Evolutionary conservation across 1,140 invertebrate genomes (phyloP).

Genomic region (Drosophila teissieri): DNA sequence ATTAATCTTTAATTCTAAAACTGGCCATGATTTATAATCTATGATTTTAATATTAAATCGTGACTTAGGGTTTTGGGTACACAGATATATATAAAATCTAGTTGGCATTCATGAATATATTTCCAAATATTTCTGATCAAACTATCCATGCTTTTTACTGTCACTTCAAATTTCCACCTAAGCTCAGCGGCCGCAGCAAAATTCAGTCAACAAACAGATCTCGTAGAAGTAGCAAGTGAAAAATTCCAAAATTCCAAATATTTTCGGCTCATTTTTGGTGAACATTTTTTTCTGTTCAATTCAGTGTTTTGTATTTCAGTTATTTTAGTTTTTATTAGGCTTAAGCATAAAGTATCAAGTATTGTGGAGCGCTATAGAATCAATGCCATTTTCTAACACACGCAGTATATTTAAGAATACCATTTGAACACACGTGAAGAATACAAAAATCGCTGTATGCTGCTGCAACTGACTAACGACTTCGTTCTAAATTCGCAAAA

Average conservation of each 20-base stretch:
- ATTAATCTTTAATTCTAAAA: not conserved
- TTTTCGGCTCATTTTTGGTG: not conserved
- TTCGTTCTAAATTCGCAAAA: too few relatives aligned
- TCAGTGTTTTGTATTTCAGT: not conserved
- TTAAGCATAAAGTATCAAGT: conserved; percentile 2
- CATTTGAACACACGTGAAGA: too few relatives aligned
- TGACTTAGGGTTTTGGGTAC: too few relatives aligned
- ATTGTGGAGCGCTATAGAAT: not conserved
- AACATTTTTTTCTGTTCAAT: not conserved
- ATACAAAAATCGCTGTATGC: too few relatives aligned
- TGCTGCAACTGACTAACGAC: too few relatives aligned
- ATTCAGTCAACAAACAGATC: not conserved
- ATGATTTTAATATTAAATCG: too few relatives aligned
- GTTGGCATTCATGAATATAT: too few relatives aligned
- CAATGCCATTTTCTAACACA: too few relatives aligned
- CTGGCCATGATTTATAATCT: too few relatives aligned
- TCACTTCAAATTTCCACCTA: not conserved
- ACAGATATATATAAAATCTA: too few relatives aligned
- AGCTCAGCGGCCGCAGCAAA: too few relatives aligned
- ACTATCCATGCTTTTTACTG: not conserved
- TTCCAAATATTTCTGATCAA: not conserved
- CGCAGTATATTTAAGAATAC: too few relatives aligned
- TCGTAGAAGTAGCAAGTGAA: not conserved
- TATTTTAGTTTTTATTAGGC: not conserved
- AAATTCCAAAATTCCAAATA: not conserved